Evolutionary conservation across 92 coral and sea anemone species (phyloP), one percentile per base, ranked within the genome.

Genomic region (Epizoanthus rinbou): DNA sequence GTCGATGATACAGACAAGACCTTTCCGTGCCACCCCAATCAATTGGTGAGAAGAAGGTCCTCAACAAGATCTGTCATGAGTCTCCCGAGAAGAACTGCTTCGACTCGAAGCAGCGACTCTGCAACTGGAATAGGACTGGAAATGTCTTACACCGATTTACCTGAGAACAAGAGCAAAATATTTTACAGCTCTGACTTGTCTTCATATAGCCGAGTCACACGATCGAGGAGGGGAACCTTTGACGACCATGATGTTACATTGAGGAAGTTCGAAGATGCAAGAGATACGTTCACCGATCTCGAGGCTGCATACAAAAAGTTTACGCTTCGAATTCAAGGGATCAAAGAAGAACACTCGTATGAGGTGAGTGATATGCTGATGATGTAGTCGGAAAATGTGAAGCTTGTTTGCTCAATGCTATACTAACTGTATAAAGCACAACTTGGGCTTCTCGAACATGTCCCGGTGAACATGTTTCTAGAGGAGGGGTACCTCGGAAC

Each of bases 241-340:
- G 95, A 89, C 83, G 87, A 87, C 58, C 86, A 88, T 18, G 99
- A 97, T 80, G 82, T 97, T 24, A 92, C 98, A 31, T 58, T 94
- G 39, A 80, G 88, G 85, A 91, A 93, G 79, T 94, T 94, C n/a
- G 95, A 92, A 64, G 92, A 89, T 37, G 99, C 99, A 19, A 92
- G 80, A 74, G 98, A 94, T 75, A 97, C 99, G 4, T 91, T 97
- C 84, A 85, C 94, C 28, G 99, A 95, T 74, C 95, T 97, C 6
- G 99, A 97, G 56, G 91, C 98, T 4, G 98, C 95, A 13, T 97
- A 95, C 88, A 94, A 91, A 82, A 82, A 91, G 83, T 91, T 91
- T 68, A 91, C 87, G 65, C 89, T 97, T 17, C 94, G 95, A 67
- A 84, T 97, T 47, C 94, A 97, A 45, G 56, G 82, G 24, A 69